Evolutionary conservation across 53 echinoderm and acorn worm genomes (phyloP), one percentile per base, ranked within the genome.

Genomic region (Luidia sarsii): DNA sequence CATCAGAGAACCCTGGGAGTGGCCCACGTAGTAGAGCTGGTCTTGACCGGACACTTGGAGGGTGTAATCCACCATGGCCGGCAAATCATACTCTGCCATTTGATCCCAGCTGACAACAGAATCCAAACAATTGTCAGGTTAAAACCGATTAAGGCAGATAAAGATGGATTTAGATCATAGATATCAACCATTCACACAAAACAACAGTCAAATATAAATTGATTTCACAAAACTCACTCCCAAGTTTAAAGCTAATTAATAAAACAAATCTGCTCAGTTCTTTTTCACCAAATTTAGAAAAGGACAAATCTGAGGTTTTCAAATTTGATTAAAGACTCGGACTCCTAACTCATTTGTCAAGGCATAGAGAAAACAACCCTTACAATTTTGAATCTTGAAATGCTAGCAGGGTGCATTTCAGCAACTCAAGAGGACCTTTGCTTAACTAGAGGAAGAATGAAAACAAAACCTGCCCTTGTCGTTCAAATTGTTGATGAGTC

Each of bases 1-100:
- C 21, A 99, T 99, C 31, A 85, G 73, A 2, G 99, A 91, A 7
- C 99, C 99, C 67, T 99, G 99, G 0, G 99, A 99, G 81, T 99
- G 99, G 6, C 91, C 99, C 1, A 94, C 88, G 38, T 94, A 99
- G 67, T 89, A 89, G 20, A 99, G 87, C 57, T 94, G 88, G 4
- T 71, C 23, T 49, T 91, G 91, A 3, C 68, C 64, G 22, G 83
- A 87, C 18, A 87, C 82, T 30, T 86, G 87, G 45, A 99, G 69
- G 50, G 85, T 94, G 22, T 79, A 72, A 59, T 89, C 80, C 4
- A 99, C 75, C 87, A 87, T 89, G 2, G 99, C 89, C 16, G 99
- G 99, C 4, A 99, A 67, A 41, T 99, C 99, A 79, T 81, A 94
- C 79, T 81, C 65, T 8, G 99, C 99, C 99, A 99, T 99, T 35